phyloP scores from a whole-genome alignment of 1,140 invertebrate species.

The Venturia canescens region DNA sequence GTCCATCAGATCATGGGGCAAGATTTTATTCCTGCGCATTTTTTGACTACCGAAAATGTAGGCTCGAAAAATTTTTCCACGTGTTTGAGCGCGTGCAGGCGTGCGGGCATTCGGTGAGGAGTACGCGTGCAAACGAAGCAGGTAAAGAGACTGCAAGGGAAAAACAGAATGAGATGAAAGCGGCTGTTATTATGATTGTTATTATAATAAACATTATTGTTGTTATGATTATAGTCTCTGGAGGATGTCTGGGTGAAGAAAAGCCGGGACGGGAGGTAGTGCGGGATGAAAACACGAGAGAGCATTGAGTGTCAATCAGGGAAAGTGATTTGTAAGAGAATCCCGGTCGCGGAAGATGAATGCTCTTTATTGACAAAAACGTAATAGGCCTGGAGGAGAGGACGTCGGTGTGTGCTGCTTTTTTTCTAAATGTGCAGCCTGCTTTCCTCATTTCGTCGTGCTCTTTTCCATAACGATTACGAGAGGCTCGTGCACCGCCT shows the following conservation, averaged over 20 bases:
- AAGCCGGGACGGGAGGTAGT: not conserved
- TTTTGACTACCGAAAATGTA: too few relatives aligned
- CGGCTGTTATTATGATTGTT: slow-evolving; percentile 3
- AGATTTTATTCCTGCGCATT: too few relatives aligned
- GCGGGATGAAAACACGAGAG: not conserved
- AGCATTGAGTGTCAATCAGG: slow-evolving; percentile 70
- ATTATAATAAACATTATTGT: not conserved
- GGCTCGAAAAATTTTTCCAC: too few relatives aligned
- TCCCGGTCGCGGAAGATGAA: slow-evolving; percentile 2
- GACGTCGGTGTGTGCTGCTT: not conserved
- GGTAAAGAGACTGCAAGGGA: not conserved
- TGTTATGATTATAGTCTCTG: slow-evolving; percentile 18
- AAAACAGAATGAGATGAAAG: not conserved
- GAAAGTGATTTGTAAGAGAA: slow-evolving; percentile 67
- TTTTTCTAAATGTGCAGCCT: not conserved
- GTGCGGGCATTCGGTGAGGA: not conserved
- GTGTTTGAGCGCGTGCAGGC: too few relatives aligned
- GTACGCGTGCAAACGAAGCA: not conserved
- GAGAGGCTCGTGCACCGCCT: slow-evolving; percentile 39
- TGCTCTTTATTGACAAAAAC: slow-evolving; percentile 21
- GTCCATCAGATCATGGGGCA: too few relatives aligned
- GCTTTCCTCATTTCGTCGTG: not conserved
- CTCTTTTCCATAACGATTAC: slow-evolving; percentile 46
- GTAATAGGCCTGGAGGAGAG: slow-evolving; percentile 31
- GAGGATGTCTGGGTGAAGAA: slow-evolving; percentile 54